Percentiles rank a stretch among this genome's conserved stretches.
These are phyloP conservation scores for Oscheius sp. DNA, from an alignment of 2,888 invertebrate genomes.

Conservation along the genomic window DNA sequence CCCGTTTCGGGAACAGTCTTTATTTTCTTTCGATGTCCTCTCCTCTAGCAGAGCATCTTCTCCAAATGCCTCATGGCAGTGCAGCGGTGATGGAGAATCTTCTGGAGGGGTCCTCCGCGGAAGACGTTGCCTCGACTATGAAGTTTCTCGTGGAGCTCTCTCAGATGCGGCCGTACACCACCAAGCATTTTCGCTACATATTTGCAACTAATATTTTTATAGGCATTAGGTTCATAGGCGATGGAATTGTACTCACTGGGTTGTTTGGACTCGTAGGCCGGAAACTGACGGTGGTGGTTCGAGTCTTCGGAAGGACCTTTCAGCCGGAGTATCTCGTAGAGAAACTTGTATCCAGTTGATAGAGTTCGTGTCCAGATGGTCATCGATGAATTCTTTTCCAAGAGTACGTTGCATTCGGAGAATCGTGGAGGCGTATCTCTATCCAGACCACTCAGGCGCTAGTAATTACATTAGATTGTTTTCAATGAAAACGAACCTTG, in stretches of 20 bases:
- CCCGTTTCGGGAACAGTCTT: too few relatives aligned
- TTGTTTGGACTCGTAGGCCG: conserved; percentile 70
- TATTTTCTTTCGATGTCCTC: too few relatives aligned
- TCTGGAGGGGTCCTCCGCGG: not conserved
- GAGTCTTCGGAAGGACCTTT: conserved; percentile 42
- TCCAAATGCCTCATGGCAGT: too few relatives aligned
- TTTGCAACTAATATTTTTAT: too few relatives aligned
- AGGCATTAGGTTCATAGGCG: conserved; percentile 45
- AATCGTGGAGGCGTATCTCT: conserved; percentile 57
- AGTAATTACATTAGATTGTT: too few relatives aligned
- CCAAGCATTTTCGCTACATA: too few relatives aligned
- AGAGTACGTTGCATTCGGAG: conserved; percentile 64
- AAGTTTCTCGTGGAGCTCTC: conserved; percentile 17
- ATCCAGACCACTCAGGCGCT: conserved; percentile 1
- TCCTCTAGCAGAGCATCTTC: too few relatives aligned
- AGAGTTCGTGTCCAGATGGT: conserved; percentile 54
- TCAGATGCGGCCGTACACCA: conserved; percentile 6
- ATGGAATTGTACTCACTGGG: conserved; percentile 67
- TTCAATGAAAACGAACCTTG: conserved; percentile 10
- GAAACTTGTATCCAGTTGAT: conserved; percentile 46
- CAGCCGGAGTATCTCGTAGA: conserved; percentile 63
- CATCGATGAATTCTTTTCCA: conserved; percentile 66
- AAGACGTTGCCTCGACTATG: not conserved
- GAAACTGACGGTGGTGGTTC: conserved; percentile 56
- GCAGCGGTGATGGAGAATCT: not conserved